Evolutionary conservation across 1,140 invertebrate species (phyloP).

Genomic region (Epicauta chinensis): DNA sequence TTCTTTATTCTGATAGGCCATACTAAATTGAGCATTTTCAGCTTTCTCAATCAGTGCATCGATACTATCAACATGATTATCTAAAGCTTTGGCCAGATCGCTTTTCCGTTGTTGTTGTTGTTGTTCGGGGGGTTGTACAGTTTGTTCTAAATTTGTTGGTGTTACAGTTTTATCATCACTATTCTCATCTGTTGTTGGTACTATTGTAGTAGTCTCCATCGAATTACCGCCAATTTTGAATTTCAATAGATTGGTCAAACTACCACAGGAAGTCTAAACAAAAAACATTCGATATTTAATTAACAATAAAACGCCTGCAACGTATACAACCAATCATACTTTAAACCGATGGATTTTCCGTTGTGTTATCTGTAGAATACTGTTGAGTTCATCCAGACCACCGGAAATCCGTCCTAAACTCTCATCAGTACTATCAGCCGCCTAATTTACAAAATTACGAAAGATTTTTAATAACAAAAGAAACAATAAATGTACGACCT

Average conservation of each 20-base stretch:
- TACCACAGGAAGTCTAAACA: conserved; percentile 59
- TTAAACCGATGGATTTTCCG: conserved; percentile 84
- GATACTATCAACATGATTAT: conserved; percentile 55
- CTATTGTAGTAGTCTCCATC: conserved; percentile 15
- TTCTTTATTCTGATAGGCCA: conserved; percentile 65
- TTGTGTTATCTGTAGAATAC: conserved; percentile 72
- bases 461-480: conserved; percentile 3
- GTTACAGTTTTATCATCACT: conserved; percentile 34
- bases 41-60: conserved; percentile 58
- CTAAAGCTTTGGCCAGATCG: conserved; percentile 43
- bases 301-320: not conserved
- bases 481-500: conserved; percentile 20
- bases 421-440: conserved; percentile 63
- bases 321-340: conserved; percentile 43
- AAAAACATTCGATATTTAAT: conserved; percentile 15
- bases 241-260: conserved; percentile 55
- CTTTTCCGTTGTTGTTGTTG: conserved; percentile 30
- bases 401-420: conserved; percentile 60
- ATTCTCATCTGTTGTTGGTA: conserved; percentile 29
- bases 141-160: conserved; percentile 1
- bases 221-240: conserved; percentile 44
- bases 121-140: conserved; percentile 26
- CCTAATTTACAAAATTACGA: conserved; percentile 45
- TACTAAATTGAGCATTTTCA: conserved; percentile 58
- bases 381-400: conserved; percentile 78